Percentiles rank a stretch among this genome's conserved stretches.
phyloP scores from a whole-genome alignment of 2,113 vertebrate species.

The Callipepla squamata region DNA sequence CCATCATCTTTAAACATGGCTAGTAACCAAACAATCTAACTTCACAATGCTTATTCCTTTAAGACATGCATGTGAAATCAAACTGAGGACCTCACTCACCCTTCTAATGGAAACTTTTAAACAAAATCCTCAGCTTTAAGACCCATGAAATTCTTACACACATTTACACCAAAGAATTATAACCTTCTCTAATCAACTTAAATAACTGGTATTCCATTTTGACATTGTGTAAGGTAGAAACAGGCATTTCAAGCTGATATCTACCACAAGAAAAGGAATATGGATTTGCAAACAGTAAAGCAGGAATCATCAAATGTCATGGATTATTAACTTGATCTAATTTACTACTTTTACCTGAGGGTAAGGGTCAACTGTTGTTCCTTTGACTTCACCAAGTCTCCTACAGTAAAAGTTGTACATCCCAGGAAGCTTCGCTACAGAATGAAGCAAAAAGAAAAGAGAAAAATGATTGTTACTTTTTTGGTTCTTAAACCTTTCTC shows the following conservation, averaged over 20 bases:
- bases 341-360: conserved; percentile 84
- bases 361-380: conserved; percentile 89
- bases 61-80: neutral
- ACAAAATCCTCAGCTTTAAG: neutral
- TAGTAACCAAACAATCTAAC: neutral
- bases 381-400: conserved; percentile 90
- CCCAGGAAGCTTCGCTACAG: conserved; percentile 92
- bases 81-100: neutral
- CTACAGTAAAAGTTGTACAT: conserved; percentile 88
- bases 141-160: neutral
- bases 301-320: neutral
- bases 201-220: neutral
- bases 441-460: conserved; percentile 34
- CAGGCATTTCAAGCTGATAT: neutral
- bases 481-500: neutral
- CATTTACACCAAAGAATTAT: neutral
- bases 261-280: neutral
- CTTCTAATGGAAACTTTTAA: conserved; percentile 12
- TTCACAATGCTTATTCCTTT: neutral
- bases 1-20: neutral
- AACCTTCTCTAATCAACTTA: neutral
- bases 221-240: neutral
- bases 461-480: neutral
- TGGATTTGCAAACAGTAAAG: neutral
- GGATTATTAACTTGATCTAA: neutral